These are phyloP conservation scores for Tethya wilhelma DNA, from an alignment of 37 sponge, comb jelly and placozoan genomes.

Conservation along the genomic window DNA sequence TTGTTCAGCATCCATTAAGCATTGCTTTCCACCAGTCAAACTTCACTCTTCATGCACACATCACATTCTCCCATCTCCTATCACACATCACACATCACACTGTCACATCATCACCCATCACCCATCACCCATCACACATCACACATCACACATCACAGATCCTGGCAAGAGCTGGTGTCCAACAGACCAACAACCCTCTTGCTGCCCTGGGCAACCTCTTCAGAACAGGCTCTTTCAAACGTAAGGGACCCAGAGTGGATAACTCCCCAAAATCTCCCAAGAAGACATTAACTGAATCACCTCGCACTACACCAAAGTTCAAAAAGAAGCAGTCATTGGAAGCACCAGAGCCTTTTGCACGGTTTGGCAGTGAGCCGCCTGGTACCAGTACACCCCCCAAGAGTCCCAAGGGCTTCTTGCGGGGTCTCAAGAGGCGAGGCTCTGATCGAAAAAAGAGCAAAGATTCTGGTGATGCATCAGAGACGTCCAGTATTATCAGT, in stretches of 20 bases:
- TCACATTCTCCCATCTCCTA: constrained; percentile 1
- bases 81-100: background rate
- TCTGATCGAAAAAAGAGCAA: constrained; percentile 15
- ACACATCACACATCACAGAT: too few species aligned
- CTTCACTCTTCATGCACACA: background rate
- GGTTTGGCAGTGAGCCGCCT: constrained; percentile 11
- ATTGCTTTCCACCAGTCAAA: too few species aligned
- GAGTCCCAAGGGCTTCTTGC: constrained; percentile 17
- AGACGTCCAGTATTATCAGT: constrained; percentile 60
- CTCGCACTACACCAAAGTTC: constrained; percentile 19
- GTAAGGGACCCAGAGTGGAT: background rate
- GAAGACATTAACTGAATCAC: constrained; percentile 10
- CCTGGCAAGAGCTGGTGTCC: constrained; percentile 36
- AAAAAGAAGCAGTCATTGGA: constrained; percentile 4
- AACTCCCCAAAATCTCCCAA: constrained; percentile 19
- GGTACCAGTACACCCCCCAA: background rate
- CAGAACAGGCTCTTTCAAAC: constrained; percentile 4
- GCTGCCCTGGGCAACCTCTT: constrained; percentile 66
- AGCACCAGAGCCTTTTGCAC: background rate
- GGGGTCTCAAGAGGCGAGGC: constrained; percentile 17
- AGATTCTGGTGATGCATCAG: constrained; percentile 45
- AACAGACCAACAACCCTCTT: constrained; percentile 44
- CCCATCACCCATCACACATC: too few species aligned
- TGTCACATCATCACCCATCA: too few species aligned
- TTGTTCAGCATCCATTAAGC: too few species aligned